Base-by-base conservation (phyloP, 2,888 invertebrate genomes). In the Ophion slaviceki region DNA sequence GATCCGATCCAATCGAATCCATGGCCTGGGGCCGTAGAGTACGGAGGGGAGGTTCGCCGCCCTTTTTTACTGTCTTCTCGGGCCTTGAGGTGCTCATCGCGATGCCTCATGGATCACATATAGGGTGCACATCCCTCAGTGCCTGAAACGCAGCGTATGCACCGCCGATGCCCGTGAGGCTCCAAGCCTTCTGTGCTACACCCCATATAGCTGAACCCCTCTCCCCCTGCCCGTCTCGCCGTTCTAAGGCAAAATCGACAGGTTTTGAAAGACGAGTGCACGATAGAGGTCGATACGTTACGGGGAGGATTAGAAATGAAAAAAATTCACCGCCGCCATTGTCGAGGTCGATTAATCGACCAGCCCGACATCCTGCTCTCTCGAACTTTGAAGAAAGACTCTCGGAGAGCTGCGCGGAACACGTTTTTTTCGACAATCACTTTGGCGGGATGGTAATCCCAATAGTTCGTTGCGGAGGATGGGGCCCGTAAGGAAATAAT, bases 1-100 rank as follows among this genome's bases (percentile, higher is more conserved):
- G 93, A 94, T 93, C 93, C 93, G 93, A 93, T 93, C 91, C 89
- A 88, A 89, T 87, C 87, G 90, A 92, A 92, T 92, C 91, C 91
- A 88, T 88, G 90, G 90, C 91, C 88, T 88, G 89, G 90, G 91
- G 89, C 91, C 90, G 24, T 24, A 20, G 20, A 32, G 81, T 82
- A 70, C 40, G 32, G 53, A 47, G 64, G 80, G 83, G 89, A 90
- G 89, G 90, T 89, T 91, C 91, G 91, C 87, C 88, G 88, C 89
- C 88, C 86, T 47, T 47, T 47, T 87, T 88, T 85, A 72, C 77
- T 86, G 66, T 86, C 80, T 83, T 76, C 67, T 87, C 62, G 78
- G 79, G 83, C 75, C 57, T 84, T 57, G 68, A 84, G 79, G 82
- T 76, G 36, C 40, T 14, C 71, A n/a, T 45, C 47, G 72, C 82